Evolutionary conservation across 2,797 vertebrate genomes (phyloP).

Genomic region (Poeciliopsis turneri): DNA sequence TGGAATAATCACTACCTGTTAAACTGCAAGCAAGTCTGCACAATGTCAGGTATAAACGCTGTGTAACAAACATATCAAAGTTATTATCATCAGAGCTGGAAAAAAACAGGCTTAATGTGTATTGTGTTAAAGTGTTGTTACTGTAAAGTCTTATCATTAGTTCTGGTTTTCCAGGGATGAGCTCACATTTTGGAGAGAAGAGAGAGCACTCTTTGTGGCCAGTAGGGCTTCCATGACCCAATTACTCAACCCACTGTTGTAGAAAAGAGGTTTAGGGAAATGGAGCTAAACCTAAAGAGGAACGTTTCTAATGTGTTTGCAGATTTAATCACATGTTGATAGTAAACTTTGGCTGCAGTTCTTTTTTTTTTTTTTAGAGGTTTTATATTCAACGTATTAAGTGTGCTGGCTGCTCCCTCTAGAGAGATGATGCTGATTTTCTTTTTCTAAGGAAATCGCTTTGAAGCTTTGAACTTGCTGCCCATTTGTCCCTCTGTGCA

Average conservation of each 20-base stretch:
- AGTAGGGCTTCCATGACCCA: neutral
- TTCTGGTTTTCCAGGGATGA: constrained; percentile 37
- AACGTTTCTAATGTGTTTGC: neutral
- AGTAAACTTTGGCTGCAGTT: neutral
- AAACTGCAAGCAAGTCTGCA: constrained; percentile 36
- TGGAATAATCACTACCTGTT: constrained; percentile 61
- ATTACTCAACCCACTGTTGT: constrained; percentile 9
- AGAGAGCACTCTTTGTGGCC: neutral
- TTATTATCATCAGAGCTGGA: constrained; percentile 31
- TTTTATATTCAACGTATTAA: constrained; percentile 25
- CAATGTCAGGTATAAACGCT: constrained; percentile 25
- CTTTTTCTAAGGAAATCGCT: constrained; percentile 35
- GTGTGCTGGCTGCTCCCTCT: constrained; percentile 26
- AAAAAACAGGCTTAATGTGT: constrained; percentile 13
- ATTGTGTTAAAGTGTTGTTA: constrained; percentile 42
- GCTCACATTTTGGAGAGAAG: constrained; percentile 33
- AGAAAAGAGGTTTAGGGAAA: constrained; percentile 7
- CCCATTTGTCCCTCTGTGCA: constrained; percentile 36
- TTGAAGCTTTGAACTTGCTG: constrained; percentile 44
- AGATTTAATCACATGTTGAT: constrained; percentile 20
- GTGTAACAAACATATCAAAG: constrained; percentile 36
- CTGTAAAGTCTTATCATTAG: constrained; percentile 39
- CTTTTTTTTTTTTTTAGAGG: constrained; percentile 5
- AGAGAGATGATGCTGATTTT: constrained; percentile 34
- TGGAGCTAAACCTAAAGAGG: neutral